These are phyloP conservation scores for Microdon myrmicae DNA, from an alignment of 2,888 invertebrate genomes.

Conservation along the genomic window DNA sequence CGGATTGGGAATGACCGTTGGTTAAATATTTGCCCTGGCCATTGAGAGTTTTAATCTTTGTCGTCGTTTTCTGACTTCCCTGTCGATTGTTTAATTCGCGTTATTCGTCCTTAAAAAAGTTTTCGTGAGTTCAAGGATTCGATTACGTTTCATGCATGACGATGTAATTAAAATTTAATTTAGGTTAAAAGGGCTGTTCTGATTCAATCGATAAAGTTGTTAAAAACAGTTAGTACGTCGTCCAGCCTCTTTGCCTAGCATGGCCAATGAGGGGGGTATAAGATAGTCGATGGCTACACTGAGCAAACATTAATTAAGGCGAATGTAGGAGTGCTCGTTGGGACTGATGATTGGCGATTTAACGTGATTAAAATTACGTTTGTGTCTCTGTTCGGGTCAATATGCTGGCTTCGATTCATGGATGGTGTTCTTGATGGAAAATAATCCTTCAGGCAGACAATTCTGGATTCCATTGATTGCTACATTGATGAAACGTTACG, in stretches of 20 bases:
- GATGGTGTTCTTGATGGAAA: no score
- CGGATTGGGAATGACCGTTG: constrained; percentile 48
- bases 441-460: no score
- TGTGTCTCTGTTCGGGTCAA: constrained; percentile 27
- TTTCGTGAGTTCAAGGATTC: constrained; percentile 44
- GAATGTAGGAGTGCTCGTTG: no score
- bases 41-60: constrained; percentile 39
- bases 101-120: constrained; percentile 2
- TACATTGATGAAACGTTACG: no score
- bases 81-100: neutral
- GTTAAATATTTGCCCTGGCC: constrained; percentile 49
- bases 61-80: neutral
- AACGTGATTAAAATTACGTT: constrained; percentile 13
- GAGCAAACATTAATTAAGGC: constrained; percentile 37
- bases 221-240: constrained; percentile 18
- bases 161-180: constrained; percentile 51
- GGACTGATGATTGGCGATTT: constrained; percentile 18
- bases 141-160: constrained; percentile 47
- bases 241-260: neutral
- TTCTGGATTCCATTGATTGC: no score
- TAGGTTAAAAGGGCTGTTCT: constrained; percentile 43
- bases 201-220: constrained; percentile 44
- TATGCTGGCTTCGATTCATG: no score
- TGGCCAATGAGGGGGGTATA: neutral
- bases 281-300: constrained; percentile 17